Evolutionary conservation across 2,113 vertebrate genomes (phyloP), one percentile per base, ranked within the genome.

Genomic region (Phalacrocorax pelagicus): DNA sequence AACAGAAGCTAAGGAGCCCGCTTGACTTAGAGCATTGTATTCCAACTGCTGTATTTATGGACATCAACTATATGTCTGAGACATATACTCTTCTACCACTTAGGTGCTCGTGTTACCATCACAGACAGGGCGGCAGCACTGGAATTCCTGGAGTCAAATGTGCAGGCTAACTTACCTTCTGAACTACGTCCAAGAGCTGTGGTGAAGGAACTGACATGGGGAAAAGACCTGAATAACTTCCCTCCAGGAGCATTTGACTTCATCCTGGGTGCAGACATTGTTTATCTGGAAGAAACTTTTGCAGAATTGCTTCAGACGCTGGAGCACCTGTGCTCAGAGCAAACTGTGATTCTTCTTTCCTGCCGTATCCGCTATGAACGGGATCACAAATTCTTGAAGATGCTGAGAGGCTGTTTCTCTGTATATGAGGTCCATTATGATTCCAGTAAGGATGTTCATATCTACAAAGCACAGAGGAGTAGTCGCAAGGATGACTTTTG

Each of bases 231-330:
- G 18, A 97, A 94, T 3, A 97, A 89, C 27, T 99, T 98, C 93
- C 94, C 97, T 23, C 75, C 98, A 3, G 98, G 98, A 80, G 97
- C 98, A 11, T 99, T 98, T 88, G 99, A 99, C 61, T 83, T 99
- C 27, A 91, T 99, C 34, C 97, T 99, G 69, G 99, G 99, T 62
- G 99, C 99, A 2, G 99, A 99, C 97, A 99, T 99, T 0, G 98
- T 99, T 61, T 99, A 99, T 96, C 97, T 99, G 97, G 99, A 99
- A 97, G 99, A 99, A 96, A 99, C 99, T 0, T 99, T 99, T 74
- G 83, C 86, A 22, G 98, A 98, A 5, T 98, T 99, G 90, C 98
- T 99, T 83, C 95, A 95, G 59, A 99, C 99, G 0, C 90, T 99
- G 95, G 97, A 98, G 69, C 97, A 99, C 94, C 96, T 99, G 83